Evolutionary conservation across 2,113 vertebrate genomes (phyloP).

Genomic region (Neodon shergylaensis): DNA sequence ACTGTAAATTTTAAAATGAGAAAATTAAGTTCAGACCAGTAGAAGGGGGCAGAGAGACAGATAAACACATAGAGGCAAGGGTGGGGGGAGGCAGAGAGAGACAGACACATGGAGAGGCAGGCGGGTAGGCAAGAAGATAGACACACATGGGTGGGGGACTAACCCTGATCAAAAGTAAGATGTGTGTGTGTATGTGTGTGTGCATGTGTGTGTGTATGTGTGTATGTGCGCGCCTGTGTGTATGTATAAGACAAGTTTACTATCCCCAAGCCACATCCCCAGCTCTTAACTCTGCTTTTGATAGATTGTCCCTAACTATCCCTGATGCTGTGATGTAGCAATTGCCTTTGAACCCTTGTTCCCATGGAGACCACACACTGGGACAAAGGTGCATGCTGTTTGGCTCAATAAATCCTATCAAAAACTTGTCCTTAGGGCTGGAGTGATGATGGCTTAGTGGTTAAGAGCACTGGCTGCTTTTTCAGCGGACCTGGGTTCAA

Average conservation of each 20-base stretch:
- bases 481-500: background rate
- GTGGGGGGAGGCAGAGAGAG: background rate
- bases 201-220: too few relatives aligned
- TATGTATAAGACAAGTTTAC: background rate
- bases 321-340: background rate
- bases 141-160: too few relatives aligned
- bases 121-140: background rate
- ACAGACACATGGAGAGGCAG: background rate
- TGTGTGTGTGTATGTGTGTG: too few relatives aligned
- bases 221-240: too few relatives aligned
- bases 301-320: background rate
- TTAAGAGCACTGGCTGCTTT: background rate
- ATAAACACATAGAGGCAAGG: background rate
- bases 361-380: background rate
- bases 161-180: background rate
- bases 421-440: background rate
- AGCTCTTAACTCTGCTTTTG: background rate
- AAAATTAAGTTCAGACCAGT: background rate
- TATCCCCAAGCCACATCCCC: background rate
- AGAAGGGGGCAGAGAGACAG: background rate
- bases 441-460: background rate
- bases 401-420: background rate
- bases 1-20: slow-evolving; percentile 19
- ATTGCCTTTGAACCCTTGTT: too few relatives aligned
- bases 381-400: background rate